Conservation (phyloP, 2,888 invertebrate genomes). For the Rhodophaea formosa region DNA sequence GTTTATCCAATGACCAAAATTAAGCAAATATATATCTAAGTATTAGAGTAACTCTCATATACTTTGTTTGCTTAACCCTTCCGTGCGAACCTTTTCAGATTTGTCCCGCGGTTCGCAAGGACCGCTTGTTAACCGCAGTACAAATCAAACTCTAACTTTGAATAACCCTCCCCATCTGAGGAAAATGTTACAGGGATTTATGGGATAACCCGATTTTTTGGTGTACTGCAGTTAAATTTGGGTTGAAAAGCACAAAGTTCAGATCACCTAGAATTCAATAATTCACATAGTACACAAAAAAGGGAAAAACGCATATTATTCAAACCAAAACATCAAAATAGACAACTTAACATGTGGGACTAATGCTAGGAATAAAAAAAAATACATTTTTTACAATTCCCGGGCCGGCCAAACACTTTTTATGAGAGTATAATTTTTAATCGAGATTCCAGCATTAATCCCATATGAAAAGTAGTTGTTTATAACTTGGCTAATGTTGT, state of each 20-base stretch:
- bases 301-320: too few relatives aligned
- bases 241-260: conserved; percentile 4
- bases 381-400: too few relatives aligned
- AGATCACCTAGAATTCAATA: neutral
- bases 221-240: conserved; percentile 6
- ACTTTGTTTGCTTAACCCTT: conserved; percentile 13
- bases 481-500: too few relatives aligned
- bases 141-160: conserved; percentile 14
- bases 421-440: too few relatives aligned
- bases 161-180: conserved; percentile 6
- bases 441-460: too few relatives aligned
- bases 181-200: conserved; percentile 13
- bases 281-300: too few relatives aligned
- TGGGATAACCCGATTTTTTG: conserved; percentile 2
- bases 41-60: conserved; percentile 2
- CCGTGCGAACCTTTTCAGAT: conserved; percentile 10
- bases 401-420: too few relatives aligned
- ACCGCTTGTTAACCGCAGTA: conserved; percentile 11
- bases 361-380: too few relatives aligned
- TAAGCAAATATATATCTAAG: conserved; percentile 4
- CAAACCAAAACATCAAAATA: too few relatives aligned
- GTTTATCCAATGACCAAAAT: neutral
- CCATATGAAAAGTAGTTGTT: too few relatives aligned
- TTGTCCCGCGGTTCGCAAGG: conserved; percentile 1
- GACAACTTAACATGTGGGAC: too few relatives aligned